These are phyloP conservation scores for Drosophila austrosaltans DNA, from an alignment of 2,888 invertebrate genomes.

Conservation along the genomic window DNA sequence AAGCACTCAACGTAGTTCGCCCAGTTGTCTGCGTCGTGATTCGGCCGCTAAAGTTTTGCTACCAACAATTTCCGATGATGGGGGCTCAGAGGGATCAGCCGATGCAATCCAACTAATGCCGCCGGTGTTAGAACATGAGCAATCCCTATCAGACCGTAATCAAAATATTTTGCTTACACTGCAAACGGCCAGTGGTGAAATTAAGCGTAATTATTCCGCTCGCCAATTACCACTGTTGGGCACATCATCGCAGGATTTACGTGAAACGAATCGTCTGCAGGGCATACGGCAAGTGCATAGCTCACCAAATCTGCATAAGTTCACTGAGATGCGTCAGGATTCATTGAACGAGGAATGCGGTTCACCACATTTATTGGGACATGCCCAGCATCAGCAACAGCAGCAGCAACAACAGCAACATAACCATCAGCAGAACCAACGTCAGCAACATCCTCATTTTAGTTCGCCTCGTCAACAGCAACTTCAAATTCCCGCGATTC, in stretches of 20 bases:
- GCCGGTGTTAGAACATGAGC: conserved; percentile 68
- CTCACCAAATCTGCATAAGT: conserved; percentile 83
- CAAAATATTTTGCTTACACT: conserved; percentile 82
- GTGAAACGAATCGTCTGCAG: conserved; percentile 65
- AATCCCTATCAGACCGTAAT: conserved; percentile 71
- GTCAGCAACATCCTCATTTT: conserved; percentile 58
- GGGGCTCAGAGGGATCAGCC: conserved; percentile 70
- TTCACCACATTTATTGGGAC: conserved; percentile 77
- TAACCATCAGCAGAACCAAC: conserved; percentile 46
- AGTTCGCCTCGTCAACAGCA: conserved; percentile 53
- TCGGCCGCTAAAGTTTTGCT: conserved; percentile 80
- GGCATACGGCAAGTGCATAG: conserved; percentile 83
- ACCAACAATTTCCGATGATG: conserved; percentile 80
- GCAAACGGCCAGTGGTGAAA: conserved; percentile 82
- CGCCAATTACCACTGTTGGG: conserved; percentile 81
- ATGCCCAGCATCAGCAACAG: conserved; percentile 57
- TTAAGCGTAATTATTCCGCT: conserved; percentile 83
- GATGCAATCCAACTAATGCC: conserved; percentile 47
- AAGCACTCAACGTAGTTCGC: conserved; percentile 60
- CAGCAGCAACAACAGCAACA: conserved; percentile 42
- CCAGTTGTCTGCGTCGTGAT: conserved; percentile 78
- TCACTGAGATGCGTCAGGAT: conserved; percentile 68
- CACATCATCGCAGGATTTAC: conserved; percentile 81
- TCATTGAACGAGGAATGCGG: conserved; percentile 63
- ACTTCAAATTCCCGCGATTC: conserved; percentile 80